These are phyloP conservation scores for Rhynchomys soricoides DNA, from an alignment of 2,113 vertebrate genomes.

Conservation along the genomic window DNA sequence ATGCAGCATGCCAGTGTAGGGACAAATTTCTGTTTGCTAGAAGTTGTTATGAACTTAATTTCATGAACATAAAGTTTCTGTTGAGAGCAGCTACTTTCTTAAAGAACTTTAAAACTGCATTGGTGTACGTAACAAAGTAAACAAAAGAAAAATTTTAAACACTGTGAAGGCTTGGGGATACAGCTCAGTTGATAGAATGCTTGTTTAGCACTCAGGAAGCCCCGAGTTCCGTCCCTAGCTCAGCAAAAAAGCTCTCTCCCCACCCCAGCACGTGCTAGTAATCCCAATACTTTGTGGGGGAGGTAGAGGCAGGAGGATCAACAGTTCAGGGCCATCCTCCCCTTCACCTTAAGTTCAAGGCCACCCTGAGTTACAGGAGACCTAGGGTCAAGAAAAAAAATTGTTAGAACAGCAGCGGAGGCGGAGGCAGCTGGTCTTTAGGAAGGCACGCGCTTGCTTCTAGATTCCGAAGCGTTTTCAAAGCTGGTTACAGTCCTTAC, in stretches of 20 bases:
- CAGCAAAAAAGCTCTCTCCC: neutral
- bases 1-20: neutral
- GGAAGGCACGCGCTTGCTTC: neutral
- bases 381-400: neutral
- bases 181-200: neutral
- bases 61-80: neutral
- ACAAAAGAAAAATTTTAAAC: conserved; percentile 22
- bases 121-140: neutral
- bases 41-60: conserved; percentile 21
- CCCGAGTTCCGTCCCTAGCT: neutral
- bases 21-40: neutral
- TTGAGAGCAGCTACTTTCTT: neutral
- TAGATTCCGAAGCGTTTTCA: conserved; percentile 49
- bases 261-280: neutral
- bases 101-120: conserved; percentile 46
- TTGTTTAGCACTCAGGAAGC: neutral
- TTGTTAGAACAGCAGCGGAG: neutral
- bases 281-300: neutral
- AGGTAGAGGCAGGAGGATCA: neutral
- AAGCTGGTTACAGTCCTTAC: conserved; percentile 55
- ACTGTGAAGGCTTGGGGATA: neutral
- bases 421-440: neutral
- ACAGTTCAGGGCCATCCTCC: neutral
- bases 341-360: neutral
- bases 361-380: neutral